Percentiles rank a stretch among this genome's conserved stretches.
These are phyloP conservation scores for Hippoglossus hippoglossus DNA, from an alignment of 2,797 vertebrate genomes.

Conservation along the genomic window DNA sequence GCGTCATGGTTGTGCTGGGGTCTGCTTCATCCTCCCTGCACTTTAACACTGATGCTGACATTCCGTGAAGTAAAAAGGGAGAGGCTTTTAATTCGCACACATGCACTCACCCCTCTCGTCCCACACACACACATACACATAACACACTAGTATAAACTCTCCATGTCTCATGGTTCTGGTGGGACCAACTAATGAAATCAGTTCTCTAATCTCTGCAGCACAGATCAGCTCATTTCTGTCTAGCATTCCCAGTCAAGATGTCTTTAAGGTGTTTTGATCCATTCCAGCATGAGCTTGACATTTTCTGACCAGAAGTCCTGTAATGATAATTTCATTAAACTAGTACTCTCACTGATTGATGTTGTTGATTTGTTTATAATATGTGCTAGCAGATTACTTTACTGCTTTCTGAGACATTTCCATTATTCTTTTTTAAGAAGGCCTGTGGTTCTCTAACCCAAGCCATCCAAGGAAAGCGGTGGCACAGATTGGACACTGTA, in stretches of 20 bases:
- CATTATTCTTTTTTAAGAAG: conserved; percentile 38
- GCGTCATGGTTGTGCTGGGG: too few relatives aligned
- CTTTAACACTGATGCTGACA: conserved; percentile 23
- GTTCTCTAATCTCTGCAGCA: background rate
- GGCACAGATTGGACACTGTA: conserved; percentile 7
- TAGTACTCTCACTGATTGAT: conserved; percentile 1
- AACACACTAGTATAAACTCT: background rate
- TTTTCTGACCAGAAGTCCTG: conserved; percentile 30
- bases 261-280: conserved; percentile 42
- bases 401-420: conserved; percentile 70
- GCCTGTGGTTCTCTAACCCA: conserved; percentile 6
- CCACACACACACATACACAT: conserved; percentile 13
- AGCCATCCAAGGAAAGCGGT: background rate
- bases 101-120: background rate
- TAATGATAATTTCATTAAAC: conserved; percentile 15
- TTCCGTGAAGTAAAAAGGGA: conserved; percentile 50
- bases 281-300: conserved; percentile 2
- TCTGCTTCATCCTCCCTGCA: background rate
- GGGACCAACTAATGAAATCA: conserved; percentile 40
- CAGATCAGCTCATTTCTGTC: conserved; percentile 29
- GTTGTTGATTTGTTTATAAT: conserved; percentile 63
- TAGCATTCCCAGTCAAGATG: conserved; percentile 62
- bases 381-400: conserved; percentile 56
- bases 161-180: conserved; percentile 4
- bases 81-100: conserved; percentile 24